Evolutionary conservation across 2,888 invertebrate species (phyloP).

Genomic region (Heteropelma amictum): DNA sequence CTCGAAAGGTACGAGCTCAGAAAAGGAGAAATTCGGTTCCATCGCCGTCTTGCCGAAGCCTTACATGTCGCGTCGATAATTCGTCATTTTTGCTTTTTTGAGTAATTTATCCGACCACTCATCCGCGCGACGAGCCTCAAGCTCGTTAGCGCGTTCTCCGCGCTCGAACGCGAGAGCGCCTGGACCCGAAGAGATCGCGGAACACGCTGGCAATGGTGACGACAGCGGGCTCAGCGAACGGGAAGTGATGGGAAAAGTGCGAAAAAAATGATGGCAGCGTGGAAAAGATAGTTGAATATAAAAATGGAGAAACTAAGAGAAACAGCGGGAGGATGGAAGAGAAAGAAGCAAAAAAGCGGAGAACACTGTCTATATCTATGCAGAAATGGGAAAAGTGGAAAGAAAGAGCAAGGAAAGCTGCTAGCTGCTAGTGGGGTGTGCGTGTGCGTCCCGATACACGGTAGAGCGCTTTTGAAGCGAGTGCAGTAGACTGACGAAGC

Average conservation of each 20-base stretch:
- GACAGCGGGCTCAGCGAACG: conserved; percentile 32
- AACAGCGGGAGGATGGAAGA: conserved; percentile 8
- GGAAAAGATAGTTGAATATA: conserved; percentile 20
- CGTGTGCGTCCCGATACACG: conserved; percentile 66
- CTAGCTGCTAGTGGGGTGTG: conserved; percentile 54
- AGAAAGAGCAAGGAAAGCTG: conserved; percentile 15
- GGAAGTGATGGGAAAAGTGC: conserved; percentile 22
- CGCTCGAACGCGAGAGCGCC: conserved; percentile 30
- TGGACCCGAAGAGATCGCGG: conserved; percentile 30
- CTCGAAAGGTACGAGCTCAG: no score
- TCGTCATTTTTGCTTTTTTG: not conserved
- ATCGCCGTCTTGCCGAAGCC: no score
- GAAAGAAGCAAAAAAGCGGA: conserved; percentile 8
- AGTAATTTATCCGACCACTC: conserved; percentile 20
- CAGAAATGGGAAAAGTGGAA: conserved; percentile 20
- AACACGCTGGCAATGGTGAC: conserved; percentile 21
- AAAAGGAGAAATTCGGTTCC: no score
- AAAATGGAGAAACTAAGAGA: conserved; percentile 26
- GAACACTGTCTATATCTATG: not conserved
- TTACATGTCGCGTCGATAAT: not conserved
- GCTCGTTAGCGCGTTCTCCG: conserved; percentile 44
- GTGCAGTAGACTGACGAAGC: conserved; percentile 73
- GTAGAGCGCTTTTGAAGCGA: conserved; percentile 75
- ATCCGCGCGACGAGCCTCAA: conserved; percentile 6
- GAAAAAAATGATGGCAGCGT: not conserved